Evolutionary conservation across 2,113 vertebrate genomes (phyloP), one percentile per base, ranked within the genome.

Genomic region (Columba janthina): DNA sequence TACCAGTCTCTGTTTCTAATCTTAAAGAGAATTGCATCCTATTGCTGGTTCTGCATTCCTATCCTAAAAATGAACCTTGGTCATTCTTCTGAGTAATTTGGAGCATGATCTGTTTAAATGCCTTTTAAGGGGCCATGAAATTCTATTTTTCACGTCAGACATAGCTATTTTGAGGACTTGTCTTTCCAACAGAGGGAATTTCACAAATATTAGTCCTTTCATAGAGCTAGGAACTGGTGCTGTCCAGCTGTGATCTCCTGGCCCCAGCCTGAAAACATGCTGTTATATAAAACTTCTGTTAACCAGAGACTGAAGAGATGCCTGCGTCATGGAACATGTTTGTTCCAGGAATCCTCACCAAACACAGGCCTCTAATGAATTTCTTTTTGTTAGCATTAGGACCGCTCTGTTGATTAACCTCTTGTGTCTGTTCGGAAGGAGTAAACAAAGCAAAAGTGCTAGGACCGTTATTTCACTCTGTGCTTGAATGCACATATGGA

Each of bases 41-140:
- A 17, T 29, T 92, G 42, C 66, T 92, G 16, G 57, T 84, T 89
- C 75, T 90, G 66, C 82, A 66, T 94, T 93, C 36, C 53, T 56
- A 77, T n/a, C 36, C 46, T 87, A 69, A 90, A 97, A 95, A 73
- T 66, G 77, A 93, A 36, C n/a, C 53, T 75, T 5, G 0, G 7
- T 80, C 31, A 56, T 94, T 85, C 38, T 86, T 85, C 71, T 91
- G 42, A 89, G 32, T 88, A 95, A 96, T 88, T 88, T 93, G 66
- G 93, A 97, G 50, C 20, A 17, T 57, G 74, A 90, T 84, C 93
- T 93, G 40, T 69, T 89, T 90, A 97, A 96, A 90, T 79, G 70
- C 66, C 89, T 96, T 93, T 95, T 93, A 97, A 96, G 94, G 81
- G 95, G 95, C 64, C 75, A 81, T 88, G 93, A 96, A 96, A 97